Evolutionary conservation across 2,797 vertebrate genomes (phyloP), one percentile per base, ranked within the genome.

Genomic region (Phoebastria nigripes): DNA sequence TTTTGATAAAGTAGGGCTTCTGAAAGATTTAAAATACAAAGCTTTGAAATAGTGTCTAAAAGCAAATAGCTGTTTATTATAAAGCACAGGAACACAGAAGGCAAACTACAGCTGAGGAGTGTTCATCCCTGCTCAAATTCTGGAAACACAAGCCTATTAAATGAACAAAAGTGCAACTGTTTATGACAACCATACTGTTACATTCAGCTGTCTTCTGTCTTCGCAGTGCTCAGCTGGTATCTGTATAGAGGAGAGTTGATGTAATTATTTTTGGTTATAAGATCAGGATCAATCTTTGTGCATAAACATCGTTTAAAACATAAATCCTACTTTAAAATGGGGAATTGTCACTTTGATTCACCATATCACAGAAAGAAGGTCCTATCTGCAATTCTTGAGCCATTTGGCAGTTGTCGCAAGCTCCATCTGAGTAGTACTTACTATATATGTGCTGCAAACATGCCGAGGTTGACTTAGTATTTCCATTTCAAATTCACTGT

Each of bases 21-120:
- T 82, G 72, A 52, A 82, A 79, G 25, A 33, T 58, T 55, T 52
- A 52, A 42, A 79, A 85, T 46, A 39, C 0, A 21, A 82, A 80
- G 16, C 41, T 81, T 81, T 89, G 55, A 81, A 67, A 51, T 5
- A 15, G 42, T 35, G 5, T 93, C 39, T 90, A 26, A 82, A 87
- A 87, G 93, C 77, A 93, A 89, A 25, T 85, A 65, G 4, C 7
- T 87, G 69, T 97, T 96, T 97, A 93, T 96, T 97, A 26, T 26
- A 76, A 92, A 95, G 78, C 79, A 87, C 35, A 69, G 29, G 44
- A 89, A 73, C 13, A 13, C 4, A 35, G 35, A 70, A 80, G 46
- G 46, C 39, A 54, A 91, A 76, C 24, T 85, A 37, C 63, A 67
- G 52, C 9, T 80, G 66, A 62, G 24, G 25, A 18, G 55, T 73